Conservation (phyloP, 2,888 invertebrate genomes). For the Drosophila peninsularis region DNA sequence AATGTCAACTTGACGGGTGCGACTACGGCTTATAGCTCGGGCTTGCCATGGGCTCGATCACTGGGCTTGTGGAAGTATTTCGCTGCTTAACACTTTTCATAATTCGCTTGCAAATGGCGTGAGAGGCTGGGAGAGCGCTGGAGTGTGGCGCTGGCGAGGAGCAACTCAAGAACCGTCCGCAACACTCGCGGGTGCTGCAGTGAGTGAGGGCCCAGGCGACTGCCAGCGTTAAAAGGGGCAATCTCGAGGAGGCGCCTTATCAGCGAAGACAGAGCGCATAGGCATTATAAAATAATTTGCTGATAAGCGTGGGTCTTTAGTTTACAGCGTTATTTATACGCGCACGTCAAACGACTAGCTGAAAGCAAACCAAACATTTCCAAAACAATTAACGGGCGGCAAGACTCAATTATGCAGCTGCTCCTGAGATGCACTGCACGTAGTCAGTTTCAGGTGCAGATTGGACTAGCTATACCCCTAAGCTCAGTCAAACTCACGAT, state of each 20-base stretch:
- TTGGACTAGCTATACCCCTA: background rate
- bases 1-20: background rate
- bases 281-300: conserved; percentile 56
- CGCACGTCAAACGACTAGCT: conserved; percentile 22
- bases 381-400: background rate
- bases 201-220: conserved; percentile 27
- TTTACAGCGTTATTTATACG: conserved; percentile 39
- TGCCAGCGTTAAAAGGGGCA: conserved; percentile 34
- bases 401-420: background rate
- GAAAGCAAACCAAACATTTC: background rate
- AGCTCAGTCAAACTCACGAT: background rate
- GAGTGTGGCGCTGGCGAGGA: background rate
- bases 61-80: conserved; percentile 7
- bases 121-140: conserved; percentile 9
- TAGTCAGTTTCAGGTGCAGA: background rate
- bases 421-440: background rate
- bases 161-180: conserved; percentile 53
- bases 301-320: conserved; percentile 58
- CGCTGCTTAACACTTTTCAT: conserved; percentile 38
- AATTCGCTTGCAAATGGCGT: conserved; percentile 42
- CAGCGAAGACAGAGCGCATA: conserved; percentile 53
- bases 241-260: conserved; percentile 50
- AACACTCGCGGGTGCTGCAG: conserved; percentile 46
- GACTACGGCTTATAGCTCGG: background rate
- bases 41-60: background rate